Evolutionary conservation across 2,797 vertebrate species (phyloP), one percentile per base, ranked within the genome.

Genomic region (Dendrocincla fuliginosa): DNA sequence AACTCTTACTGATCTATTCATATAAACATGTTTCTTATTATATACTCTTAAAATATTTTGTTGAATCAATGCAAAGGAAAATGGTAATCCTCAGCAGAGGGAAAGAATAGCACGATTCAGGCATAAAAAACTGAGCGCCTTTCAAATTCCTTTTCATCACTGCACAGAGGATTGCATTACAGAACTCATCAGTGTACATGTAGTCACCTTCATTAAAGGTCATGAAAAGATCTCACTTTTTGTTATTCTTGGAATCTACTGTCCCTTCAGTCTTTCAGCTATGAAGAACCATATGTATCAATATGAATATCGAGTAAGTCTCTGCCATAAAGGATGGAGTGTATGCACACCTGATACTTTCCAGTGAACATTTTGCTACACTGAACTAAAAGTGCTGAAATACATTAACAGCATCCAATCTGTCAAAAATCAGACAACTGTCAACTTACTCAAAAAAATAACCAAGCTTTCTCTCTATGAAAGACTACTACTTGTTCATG

Each of bases 21-120:
- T 83, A 87, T 57, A 85, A 92, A 50, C 22, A 63, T 60, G 46
- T 65, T 96, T 67, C 24, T 81, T 83, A 46, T 74, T 90, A 93
- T 49, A 67, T 91, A 71, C 8, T 56, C 59, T 76, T 42, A 50
- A 89, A 87, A 80, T 70, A 76, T 35, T 88, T 90, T 65, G 16
- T 84, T 89, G 67, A 89, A 80, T 79, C 50, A 71, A 69, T 82
- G 39, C 30, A 89, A 86, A 90, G 35, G 9, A 82, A 82, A 82
- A 90, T 19, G 2, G 59, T 37, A 56, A n/a, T 44, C 63, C 22
- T 78, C 52, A 35, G 37, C 15, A 68, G 42, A 82, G 27, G 33
- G 52, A 76, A 91, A 55, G 47, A 82, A 73, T 32, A 82, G 13
- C 11, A 74, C 32, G n/a, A 93, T 74, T 63, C 47, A 80, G 33